Evolutionary conservation across 2,888 invertebrate genomes (phyloP).

Genomic region (Rhingia campestris): DNA sequence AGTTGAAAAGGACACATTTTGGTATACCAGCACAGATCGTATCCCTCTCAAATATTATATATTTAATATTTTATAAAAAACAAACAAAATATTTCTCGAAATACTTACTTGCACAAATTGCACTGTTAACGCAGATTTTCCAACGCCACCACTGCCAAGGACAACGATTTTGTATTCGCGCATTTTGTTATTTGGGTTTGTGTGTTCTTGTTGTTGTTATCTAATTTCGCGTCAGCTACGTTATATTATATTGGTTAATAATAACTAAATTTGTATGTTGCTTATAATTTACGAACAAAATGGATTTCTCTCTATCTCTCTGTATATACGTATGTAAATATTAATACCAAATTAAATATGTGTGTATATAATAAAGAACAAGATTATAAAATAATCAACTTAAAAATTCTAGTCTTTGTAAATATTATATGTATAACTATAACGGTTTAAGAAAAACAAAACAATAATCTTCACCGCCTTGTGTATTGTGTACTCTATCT

Average conservation of each 20-base stretch:
- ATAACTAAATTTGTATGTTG: slow-evolving; percentile 17
- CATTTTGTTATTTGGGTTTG: slow-evolving; percentile 85
- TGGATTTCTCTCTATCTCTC: background rate
- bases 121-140: slow-evolving; percentile 89
- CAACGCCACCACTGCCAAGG: slow-evolving; percentile 99
- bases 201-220: slow-evolving; percentile 37
- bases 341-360: slow-evolving; percentile 11
- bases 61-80: too few relatives aligned
- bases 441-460: background rate
- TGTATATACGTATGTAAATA: slow-evolving; percentile 25
- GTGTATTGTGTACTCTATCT: background rate
- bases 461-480: slow-evolving; percentile 3
- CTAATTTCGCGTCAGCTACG: slow-evolving; percentile 4
- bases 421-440: background rate
- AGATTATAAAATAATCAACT: background rate
- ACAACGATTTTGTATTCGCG: slow-evolving; percentile 99
- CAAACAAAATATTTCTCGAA: too few relatives aligned
- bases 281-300: slow-evolving; percentile 15
- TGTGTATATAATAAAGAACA: slow-evolving; percentile 19
- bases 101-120: slow-evolving; percentile 81
- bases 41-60: too few relatives aligned
- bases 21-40: too few relatives aligned
- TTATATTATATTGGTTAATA: slow-evolving; percentile 23
- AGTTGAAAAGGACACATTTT: too few relatives aligned
- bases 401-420: slow-evolving; percentile 4